Conservation (phyloP, 2,113 vertebrate genomes). For the Hipposideros armiger region DNA sequence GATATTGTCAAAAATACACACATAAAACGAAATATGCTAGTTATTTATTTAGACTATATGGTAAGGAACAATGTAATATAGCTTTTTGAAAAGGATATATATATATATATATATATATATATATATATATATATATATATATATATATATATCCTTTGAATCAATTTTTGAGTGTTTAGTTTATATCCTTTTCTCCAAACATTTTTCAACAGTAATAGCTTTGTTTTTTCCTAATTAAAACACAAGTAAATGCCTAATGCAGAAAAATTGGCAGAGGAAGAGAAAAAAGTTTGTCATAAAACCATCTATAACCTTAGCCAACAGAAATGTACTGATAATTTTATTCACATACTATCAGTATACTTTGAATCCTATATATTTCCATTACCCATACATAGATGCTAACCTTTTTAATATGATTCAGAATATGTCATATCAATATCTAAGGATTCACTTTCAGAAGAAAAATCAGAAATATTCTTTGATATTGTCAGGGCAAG, state of each 20-base stretch:
- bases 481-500: not conserved
- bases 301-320: not conserved
- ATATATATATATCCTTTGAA: not conserved
- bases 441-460: not conserved
- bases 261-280: not conserved
- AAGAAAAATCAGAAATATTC: not conserved
- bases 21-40: not conserved
- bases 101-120: not conserved
- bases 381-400: not conserved
- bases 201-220: not conserved
- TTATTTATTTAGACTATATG: not conserved
- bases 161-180: not conserved
- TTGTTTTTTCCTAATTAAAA: not conserved
- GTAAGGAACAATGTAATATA: not conserved
- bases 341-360: not conserved
- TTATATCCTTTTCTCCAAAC: not conserved
- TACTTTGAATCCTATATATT: not conserved
- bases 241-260: not conserved
- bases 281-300: not conserved
- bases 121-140: too few species aligned
- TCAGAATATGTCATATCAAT: conserved; percentile 45
- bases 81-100: not conserved
- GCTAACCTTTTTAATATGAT: not conserved
- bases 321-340: not conserved
- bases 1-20: conserved; percentile 40